Conservation (phyloP, 2,888 invertebrate genomes). For the Thereva nobilitata region DNA sequence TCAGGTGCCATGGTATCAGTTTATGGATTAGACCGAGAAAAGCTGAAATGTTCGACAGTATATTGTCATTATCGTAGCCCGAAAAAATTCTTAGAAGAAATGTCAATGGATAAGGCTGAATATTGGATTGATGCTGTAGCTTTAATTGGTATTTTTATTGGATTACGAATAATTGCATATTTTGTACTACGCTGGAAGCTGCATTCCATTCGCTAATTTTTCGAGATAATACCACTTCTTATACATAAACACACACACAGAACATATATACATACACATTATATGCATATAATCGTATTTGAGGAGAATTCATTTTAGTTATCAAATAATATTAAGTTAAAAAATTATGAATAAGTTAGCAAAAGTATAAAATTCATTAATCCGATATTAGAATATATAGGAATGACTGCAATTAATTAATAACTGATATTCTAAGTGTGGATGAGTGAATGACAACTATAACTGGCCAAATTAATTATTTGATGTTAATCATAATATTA, state of each 20-base stretch:
- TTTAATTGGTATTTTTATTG: slow-evolving; percentile 77
- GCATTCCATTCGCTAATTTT: slow-evolving; percentile 59
- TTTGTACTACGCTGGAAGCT: slow-evolving; percentile 82
- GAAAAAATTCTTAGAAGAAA: slow-evolving; percentile 79
- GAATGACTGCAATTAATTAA: too few species aligned
- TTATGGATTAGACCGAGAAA: slow-evolving; percentile 84
- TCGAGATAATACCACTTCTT: slow-evolving; percentile 6
- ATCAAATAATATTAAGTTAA: too few species aligned
- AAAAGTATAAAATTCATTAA: too few species aligned
- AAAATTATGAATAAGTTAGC: too few species aligned
- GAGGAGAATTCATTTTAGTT: too few species aligned
- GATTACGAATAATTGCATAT: slow-evolving; percentile 77
- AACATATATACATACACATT: too few species aligned
- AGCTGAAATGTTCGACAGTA: slow-evolving; percentile 77
- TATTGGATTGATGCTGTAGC: slow-evolving; percentile 85
- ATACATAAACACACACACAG: background rate
- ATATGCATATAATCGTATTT: too few species aligned
- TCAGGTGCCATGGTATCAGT: slow-evolving; percentile 80
- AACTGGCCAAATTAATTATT: too few species aligned
- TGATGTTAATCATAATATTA: too few species aligned
- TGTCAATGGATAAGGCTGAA: slow-evolving; percentile 77
- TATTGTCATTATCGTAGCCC: slow-evolving; percentile 85
- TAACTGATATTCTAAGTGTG: too few species aligned
- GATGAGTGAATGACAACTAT: too few species aligned
- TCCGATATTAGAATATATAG: too few species aligned